These are phyloP conservation scores for Steatornis caripensis DNA, from an alignment of 2,113 vertebrate species.

Conservation along the genomic window DNA sequence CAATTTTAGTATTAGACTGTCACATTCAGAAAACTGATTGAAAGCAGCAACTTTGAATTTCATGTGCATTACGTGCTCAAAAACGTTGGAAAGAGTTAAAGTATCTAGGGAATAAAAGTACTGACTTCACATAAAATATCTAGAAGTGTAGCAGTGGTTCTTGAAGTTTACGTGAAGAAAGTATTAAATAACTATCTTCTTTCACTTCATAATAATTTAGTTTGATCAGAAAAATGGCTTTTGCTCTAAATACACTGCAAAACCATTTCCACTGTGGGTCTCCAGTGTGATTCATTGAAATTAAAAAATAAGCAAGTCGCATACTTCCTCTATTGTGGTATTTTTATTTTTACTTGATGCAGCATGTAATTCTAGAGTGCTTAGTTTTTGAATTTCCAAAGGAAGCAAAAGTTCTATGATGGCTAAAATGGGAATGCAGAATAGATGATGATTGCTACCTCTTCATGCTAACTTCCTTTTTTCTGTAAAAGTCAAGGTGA, in stretches of 20 bases:
- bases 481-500: background rate
- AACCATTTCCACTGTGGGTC: background rate
- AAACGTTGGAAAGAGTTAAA: background rate
- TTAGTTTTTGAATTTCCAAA: background rate
- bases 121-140: background rate
- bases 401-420: background rate
- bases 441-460: background rate
- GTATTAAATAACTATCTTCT: background rate
- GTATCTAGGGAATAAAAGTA: background rate
- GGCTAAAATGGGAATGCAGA: background rate
- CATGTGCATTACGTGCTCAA: background rate
- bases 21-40: background rate
- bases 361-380: background rate
- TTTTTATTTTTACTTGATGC: slow-evolving; percentile 13
- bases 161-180: background rate
- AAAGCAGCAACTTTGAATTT: background rate
- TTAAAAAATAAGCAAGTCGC: background rate
- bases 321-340: background rate
- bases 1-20: background rate
- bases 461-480: background rate
- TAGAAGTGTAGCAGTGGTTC: background rate
- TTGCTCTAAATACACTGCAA: background rate
- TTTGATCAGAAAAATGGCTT: background rate
- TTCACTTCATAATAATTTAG: background rate
- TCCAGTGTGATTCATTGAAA: background rate